Percentiles rank a stretch among this genome's conserved stretches.
These are phyloP conservation scores for Jaculus jaculus DNA, from an alignment of 2,113 vertebrate species.

Conservation along the genomic window DNA sequence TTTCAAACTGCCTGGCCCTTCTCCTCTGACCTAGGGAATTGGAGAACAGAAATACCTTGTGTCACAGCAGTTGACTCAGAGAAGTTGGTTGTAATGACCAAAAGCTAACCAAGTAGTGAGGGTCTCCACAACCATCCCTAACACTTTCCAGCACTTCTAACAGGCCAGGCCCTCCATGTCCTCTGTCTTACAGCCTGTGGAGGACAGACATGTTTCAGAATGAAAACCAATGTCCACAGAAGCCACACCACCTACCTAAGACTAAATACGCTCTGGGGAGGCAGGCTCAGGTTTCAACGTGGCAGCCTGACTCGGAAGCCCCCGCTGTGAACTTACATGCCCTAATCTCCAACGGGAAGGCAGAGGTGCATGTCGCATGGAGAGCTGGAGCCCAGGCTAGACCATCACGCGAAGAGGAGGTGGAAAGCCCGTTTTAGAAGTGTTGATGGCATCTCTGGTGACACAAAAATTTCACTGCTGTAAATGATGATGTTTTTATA, in stretches of 20 bases:
- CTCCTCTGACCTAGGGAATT: not conserved
- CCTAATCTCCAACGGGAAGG: not conserved
- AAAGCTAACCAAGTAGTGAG: not conserved
- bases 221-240: not conserved
- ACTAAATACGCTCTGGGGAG: not conserved
- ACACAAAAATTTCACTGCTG: constrained; percentile 12
- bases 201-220: not conserved
- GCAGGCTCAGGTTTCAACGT: not conserved
- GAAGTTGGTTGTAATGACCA: not conserved
- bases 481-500: not conserved
- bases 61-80: not conserved
- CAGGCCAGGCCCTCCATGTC: not conserved
- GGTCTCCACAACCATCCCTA: not conserved
- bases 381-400: not conserved
- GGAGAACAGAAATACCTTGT: not conserved
- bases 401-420: not conserved
- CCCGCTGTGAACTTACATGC: not conserved
- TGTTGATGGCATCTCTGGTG: not conserved
- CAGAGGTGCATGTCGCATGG: not conserved
- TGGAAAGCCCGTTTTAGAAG: not conserved
- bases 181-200: not conserved
- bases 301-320: not conserved
- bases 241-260: not conserved
- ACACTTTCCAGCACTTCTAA: not conserved
- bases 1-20: not conserved